Base-by-base conservation (phyloP, 2,797 vertebrate species). In the Hyperoplus lanceolatus region DNA sequence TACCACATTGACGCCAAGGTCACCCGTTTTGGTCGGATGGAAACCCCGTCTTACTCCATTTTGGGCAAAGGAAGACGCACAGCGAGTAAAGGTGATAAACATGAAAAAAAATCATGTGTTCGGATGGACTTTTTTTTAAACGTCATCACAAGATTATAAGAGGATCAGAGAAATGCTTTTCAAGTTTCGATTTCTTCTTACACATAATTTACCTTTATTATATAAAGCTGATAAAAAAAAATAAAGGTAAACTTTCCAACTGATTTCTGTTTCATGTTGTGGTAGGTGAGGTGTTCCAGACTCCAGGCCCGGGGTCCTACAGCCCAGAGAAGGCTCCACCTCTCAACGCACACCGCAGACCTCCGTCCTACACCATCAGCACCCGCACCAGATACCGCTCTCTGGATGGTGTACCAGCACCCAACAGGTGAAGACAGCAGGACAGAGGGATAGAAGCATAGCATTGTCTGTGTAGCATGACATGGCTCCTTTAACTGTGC, bases 221-320 rank as follows among this genome's bases (percentile, higher is more conserved):
- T 16, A 49, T 63, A 12, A 46, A 79, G 10, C 62, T 65, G 76
- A 61, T 21, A 51, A 46, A 48, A 0, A 0, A 12, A 21, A 42
- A 29, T 2, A 18, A 43, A 5, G 29, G 29, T 29, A 29, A 53
- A 0, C 0, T 36, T 51, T 14, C 11, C 10, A 43, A 49, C 13
- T 6, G 48, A 2, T 67, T 55, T 64, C 5, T 61, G 5, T 54
- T 8, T 29, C 4, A 2, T 73, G 38, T 54, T 60, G 1, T 3
- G 8, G 2, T 1, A 95, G 95, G 18, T 11, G 89, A 81, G 14
- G 36, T 54, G 21, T 93, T 90, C 41, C 92, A 95, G 79, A 94
- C 95, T 1, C 97, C 97, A 0, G 97, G 97, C 0, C 97, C 97
- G 0, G 97, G 97, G 3, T 70, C 96, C 61, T 98, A 98, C 91